These are phyloP conservation scores for Schizotus pectinicornis DNA, from an alignment of 2,888 invertebrate species.

Conservation along the genomic window DNA sequence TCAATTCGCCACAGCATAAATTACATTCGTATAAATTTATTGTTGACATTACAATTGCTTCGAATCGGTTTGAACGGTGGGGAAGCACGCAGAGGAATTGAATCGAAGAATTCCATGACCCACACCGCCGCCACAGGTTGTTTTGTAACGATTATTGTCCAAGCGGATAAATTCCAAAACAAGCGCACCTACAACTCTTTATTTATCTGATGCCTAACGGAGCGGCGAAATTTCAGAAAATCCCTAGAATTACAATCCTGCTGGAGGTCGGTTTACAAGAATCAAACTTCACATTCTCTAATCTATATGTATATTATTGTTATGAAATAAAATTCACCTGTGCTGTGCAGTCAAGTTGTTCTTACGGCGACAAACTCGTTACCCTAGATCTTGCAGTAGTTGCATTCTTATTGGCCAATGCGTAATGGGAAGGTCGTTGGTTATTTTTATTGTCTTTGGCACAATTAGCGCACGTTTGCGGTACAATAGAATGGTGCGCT, in stretches of 20 bases:
- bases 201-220: neutral
- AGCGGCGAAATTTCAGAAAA: too few relatives aligned
- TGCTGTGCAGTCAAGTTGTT: conserved; percentile 7
- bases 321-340: conserved; percentile 4
- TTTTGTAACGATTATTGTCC: too few relatives aligned
- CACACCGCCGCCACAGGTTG: too few relatives aligned
- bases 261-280: too few relatives aligned
- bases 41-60: too few relatives aligned
- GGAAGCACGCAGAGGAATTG: neutral
- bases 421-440: conserved; percentile 19
- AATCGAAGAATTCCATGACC: neutral
- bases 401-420: conserved; percentile 23
- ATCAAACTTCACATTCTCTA: too few relatives aligned
- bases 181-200: neutral
- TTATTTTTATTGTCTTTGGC: conserved; percentile 8
- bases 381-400: conserved; percentile 29
- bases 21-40: too few relatives aligned
- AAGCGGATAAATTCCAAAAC: neutral
- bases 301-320: neutral
- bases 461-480: conserved; percentile 8
- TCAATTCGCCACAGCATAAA: too few relatives aligned
- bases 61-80: too few relatives aligned
- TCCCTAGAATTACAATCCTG: too few relatives aligned
- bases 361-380: conserved; percentile 27
- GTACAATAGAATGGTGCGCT: neutral